Percentiles rank a stretch among this genome's conserved stretches.
phyloP scores from a whole-genome alignment of 2,113 vertebrate species.

The Thalassarche chlororhynchos region DNA sequence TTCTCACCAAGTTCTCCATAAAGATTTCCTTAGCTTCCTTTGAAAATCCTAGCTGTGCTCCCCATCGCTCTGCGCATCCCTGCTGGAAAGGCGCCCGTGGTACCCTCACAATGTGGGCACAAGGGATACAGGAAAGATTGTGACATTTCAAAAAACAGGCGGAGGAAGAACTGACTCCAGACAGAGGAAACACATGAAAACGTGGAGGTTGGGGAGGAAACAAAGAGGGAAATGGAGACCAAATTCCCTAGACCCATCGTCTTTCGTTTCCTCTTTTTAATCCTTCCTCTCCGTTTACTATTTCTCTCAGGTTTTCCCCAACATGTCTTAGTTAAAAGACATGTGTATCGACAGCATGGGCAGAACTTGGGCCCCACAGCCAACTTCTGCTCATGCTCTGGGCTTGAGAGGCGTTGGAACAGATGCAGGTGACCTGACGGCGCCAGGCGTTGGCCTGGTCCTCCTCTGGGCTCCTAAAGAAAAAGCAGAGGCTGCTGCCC shows the following conservation, averaged over 20 bases:
- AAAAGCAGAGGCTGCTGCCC: neutral
- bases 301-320: neutral
- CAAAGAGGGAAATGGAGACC: neutral
- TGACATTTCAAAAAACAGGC: neutral
- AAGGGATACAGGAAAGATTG: neutral
- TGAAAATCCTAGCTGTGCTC: neutral
- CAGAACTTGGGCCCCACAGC: neutral
- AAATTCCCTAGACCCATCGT: neutral
- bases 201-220: neutral
- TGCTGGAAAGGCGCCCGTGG: neutral
- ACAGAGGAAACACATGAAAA: neutral
- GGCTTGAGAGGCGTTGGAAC: accelerated
- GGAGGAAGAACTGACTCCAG: neutral
- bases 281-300: neutral
- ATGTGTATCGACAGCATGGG: neutral
- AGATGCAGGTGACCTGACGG: neutral
- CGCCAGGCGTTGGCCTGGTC: accelerated
- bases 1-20: slow-evolving; percentile 32
- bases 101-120: neutral
- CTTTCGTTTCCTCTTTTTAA: neutral
- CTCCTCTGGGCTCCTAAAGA: neutral
- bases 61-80: neutral
- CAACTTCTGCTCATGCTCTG: neutral
- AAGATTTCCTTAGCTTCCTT: slow-evolving; percentile 28
- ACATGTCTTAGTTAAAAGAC: neutral